Evolutionary conservation across 1,140 invertebrate species (phyloP).

Genomic region (Pissodes strobi): DNA sequence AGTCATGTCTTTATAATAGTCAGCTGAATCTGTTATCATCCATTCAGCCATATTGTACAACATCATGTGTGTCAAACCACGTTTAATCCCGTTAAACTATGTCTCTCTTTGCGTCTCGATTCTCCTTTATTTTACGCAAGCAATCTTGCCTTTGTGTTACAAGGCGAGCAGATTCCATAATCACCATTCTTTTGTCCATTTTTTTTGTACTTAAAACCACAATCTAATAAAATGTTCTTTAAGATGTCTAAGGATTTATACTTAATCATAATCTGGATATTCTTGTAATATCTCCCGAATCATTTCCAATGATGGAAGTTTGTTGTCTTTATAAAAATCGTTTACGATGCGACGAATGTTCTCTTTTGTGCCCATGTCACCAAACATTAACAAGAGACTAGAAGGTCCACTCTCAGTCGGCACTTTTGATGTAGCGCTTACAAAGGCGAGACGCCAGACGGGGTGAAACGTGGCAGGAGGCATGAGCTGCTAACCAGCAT

Average conservation of each 20-base stretch:
- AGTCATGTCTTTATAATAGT: no score
- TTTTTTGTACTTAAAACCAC: slow-evolving; percentile 13
- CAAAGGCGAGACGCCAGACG: no score
- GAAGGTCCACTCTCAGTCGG: no score
- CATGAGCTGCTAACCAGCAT: no score
- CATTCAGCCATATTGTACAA: slow-evolving; percentile 8
- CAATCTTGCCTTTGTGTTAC: neutral
- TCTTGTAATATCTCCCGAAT: slow-evolving; percentile 8
- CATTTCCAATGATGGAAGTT: no score
- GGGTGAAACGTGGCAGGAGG: no score
- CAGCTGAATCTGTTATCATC: neutral
- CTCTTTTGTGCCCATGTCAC: slow-evolving; percentile 6
- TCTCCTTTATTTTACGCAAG: slow-evolving; percentile 14
- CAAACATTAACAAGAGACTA: no score
- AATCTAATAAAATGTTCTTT: slow-evolving; percentile 9
- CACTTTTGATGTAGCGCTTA: no score
- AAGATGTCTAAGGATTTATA: slow-evolving; percentile 9
- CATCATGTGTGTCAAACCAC: no score
- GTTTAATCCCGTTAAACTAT: slow-evolving; percentile 27
- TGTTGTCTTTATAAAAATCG: slow-evolving; percentile 15
- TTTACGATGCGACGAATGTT: slow-evolving; percentile 1
- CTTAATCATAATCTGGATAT: neutral
- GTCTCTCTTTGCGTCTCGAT: neutral
- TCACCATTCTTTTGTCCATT: slow-evolving; percentile 12
- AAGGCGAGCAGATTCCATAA: slow-evolving; percentile 15